Evolutionary conservation across 2,797 vertebrate species (phyloP), one percentile per base, ranked within the genome.

Genomic region (Lepilemur ruficaudatus): DNA sequence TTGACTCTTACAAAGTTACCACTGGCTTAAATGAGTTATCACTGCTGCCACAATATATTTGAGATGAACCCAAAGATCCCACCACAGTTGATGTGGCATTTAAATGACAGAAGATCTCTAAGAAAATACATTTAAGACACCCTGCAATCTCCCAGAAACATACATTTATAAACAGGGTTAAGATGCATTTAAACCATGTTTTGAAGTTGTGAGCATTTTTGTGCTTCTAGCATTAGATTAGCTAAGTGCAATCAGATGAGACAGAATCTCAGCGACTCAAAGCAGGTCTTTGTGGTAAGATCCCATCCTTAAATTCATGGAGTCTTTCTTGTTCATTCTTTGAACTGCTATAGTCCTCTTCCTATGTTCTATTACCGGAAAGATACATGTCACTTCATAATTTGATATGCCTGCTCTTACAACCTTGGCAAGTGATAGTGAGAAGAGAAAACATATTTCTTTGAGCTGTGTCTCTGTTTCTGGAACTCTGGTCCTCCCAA

Each of bases 191-290:
- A 65, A 88, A 35, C 2, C 20, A 7, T 48, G 4, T 72, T 89
- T 93, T 93, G 63, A 94, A 72, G 35, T 46, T 46, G 38, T 82
- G 43, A 85, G 25, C 35, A 72, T 87, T 88, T 89, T 92, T 88
- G 18, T 50, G 32, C 17, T 43, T 65, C 55, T 67, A 35, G 18
- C 55, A 52, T 73, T 5, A 17, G 46, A 38, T 89, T 43, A 83
- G 59, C 61, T 17, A 73, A 38, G 48, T 75, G 9, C 14, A 95
- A 32, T 65, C 61, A 65, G 22, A 82, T 17, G 11, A 92, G 75
- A 80, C 15, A 22, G 28, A 65, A 76, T 80, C 67, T 93, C 87
- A 89, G 13, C 0, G 2, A 55, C 75, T 72, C 7, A 63, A 46
- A 67, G 69, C 35, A 70, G 78, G 52, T 48, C n/a, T 91, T 69